A percentile compares a stretch with the other conserved stretches of the same genome.
These are phyloP conservation scores for Cromileptes altivelis DNA, from an alignment of 2,113 vertebrate species.

Conservation along the genomic window DNA sequence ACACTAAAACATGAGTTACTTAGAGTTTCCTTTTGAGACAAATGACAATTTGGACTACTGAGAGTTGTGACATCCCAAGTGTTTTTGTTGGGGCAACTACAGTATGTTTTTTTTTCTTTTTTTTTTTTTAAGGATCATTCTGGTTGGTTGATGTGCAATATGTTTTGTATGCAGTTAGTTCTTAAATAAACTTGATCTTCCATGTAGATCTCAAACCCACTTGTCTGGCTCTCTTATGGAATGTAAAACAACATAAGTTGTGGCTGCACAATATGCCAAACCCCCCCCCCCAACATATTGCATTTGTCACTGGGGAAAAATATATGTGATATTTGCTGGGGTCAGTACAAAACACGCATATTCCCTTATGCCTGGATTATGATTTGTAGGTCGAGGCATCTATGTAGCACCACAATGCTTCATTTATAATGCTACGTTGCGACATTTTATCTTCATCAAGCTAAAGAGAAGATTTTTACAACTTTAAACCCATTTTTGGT, in stretches of 20 bases:
- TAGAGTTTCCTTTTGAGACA: constrained; percentile 87
- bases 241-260: neutral
- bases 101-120: constrained; percentile 85
- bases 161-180: constrained; percentile 99
- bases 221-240: constrained; percentile 21
- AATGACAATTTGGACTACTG: constrained; percentile 95
- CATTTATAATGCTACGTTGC: too few relatives aligned
- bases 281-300: too few relatives aligned
- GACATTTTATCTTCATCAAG: too few relatives aligned
- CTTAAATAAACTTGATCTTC: constrained; percentile 99
- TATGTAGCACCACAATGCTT: too few relatives aligned
- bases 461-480: too few relatives aligned
- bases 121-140: constrained; percentile 86
- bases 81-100: constrained; percentile 86
- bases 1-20: constrained; percentile 92
- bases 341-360: too few relatives aligned
- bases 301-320: too few relatives aligned
- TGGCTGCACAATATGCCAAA: too few relatives aligned
- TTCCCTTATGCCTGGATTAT: too few relatives aligned
- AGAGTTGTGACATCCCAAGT: constrained; percentile 97
- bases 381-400: too few relatives aligned
- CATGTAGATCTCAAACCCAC: constrained; percentile 88
- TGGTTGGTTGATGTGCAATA: constrained; percentile 99
- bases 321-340: too few relatives aligned
- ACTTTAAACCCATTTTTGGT: neutral